phyloP scores from a whole-genome alignment of 2,888 invertebrate species.

The Diarsia dahlii region DNA sequence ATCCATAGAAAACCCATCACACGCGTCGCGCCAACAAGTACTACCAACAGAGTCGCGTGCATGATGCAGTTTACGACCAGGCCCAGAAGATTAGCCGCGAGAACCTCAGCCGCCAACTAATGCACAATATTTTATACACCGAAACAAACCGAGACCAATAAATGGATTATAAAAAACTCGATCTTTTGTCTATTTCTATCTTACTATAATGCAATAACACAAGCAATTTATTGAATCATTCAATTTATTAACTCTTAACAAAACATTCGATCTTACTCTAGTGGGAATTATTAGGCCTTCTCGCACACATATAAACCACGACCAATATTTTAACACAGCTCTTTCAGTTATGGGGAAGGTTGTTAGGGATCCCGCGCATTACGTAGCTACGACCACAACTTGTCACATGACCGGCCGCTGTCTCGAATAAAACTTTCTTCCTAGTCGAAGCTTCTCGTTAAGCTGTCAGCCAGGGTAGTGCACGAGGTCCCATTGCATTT shows the following conservation, averaged over 20 bases:
- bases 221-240: constrained; percentile 15
- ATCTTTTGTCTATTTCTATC: too few species aligned
- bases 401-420: neutral
- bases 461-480: neutral
- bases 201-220: too few species aligned
- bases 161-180: too few species aligned
- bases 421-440: neutral
- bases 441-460: neutral
- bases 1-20: neutral
- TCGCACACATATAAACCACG: neutral
- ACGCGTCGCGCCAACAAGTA: too few species aligned
- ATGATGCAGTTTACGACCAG: constrained; percentile 78
- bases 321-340: neutral
- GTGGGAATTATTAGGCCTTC: constrained; percentile 14
- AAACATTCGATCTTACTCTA: constrained; percentile 65
- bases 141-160: too few species aligned
- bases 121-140: constrained; percentile 46
- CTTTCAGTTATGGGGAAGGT: neutral
- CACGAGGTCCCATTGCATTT: neutral
- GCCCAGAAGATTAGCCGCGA: constrained; percentile 86
- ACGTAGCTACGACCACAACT: neutral
- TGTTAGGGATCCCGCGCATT: neutral
- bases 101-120: constrained; percentile 21
- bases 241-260: constrained; percentile 65
- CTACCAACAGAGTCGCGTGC: neutral